These are phyloP conservation scores for Eupithecia exiguata DNA, from an alignment of 2,888 invertebrate species.

Conservation along the genomic window DNA sequence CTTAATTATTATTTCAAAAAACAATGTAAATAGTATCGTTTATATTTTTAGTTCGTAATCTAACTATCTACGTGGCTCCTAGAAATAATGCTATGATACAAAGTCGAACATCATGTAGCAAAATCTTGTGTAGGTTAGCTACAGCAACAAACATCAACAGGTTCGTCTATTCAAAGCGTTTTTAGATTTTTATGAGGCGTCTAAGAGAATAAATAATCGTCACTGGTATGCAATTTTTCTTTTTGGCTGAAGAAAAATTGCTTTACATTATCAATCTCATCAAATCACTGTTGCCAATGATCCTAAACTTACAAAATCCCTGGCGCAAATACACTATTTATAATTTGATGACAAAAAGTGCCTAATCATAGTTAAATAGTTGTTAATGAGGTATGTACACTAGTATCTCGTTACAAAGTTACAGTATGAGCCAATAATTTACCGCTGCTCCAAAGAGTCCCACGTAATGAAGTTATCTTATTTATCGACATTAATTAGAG, in stretches of 20 bases:
- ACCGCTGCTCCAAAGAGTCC: conserved; percentile 65
- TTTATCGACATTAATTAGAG: conserved; percentile 79
- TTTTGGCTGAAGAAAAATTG: not conserved
- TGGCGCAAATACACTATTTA: not conserved
- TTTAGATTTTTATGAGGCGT: not conserved
- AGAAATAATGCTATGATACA: conserved; percentile 1
- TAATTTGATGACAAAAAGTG: not conserved
- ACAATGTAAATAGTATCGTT: conserved; percentile 46
- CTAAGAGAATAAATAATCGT: not conserved
- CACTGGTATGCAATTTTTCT: not conserved
- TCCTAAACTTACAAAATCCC: not conserved
- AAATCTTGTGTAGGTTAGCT: not conserved
- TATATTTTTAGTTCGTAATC: conserved; percentile 29
- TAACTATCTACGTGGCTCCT: conserved; percentile 19
- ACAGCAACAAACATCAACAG: not conserved
- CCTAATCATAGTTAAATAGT: not conserved
- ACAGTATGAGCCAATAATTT: conserved; percentile 29
- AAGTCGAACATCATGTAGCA: not conserved
- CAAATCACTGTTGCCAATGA: not conserved
- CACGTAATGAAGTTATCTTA: conserved; percentile 77
- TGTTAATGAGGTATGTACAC: not conserved
- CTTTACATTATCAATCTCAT: not conserved
- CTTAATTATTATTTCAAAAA: conserved; percentile 22
- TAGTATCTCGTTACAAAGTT: not conserved
- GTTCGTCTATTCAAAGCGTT: not conserved